phyloP scores from a whole-genome alignment of 2,888 invertebrate species.

The Cryptus viduatorius region DNA sequence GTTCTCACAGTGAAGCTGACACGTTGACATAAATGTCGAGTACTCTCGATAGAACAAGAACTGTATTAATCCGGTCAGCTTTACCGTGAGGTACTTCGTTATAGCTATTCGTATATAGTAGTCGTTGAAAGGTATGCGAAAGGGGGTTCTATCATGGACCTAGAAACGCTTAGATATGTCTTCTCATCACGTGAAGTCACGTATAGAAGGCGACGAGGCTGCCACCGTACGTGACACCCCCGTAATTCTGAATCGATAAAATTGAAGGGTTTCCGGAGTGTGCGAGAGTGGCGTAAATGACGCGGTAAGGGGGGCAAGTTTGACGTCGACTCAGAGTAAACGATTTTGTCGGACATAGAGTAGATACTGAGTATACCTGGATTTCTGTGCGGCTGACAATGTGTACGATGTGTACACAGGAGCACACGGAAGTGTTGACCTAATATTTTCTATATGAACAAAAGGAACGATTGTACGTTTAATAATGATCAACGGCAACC shows the following conservation, averaged over 20 bases:
- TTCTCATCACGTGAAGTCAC: slow-evolving; percentile 38
- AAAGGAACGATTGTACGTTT: not conserved
- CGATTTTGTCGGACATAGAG: slow-evolving; percentile 25
- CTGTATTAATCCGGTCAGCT: slow-evolving; percentile 9
- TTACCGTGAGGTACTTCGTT: not conserved
- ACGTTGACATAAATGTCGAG: slow-evolving; percentile 2
- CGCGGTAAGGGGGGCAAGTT: not conserved
- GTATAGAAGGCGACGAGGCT: not conserved
- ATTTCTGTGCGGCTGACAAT: not conserved
- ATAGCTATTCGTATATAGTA: not conserved
- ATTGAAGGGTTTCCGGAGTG: slow-evolving; percentile 8
- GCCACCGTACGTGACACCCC: slow-evolving; percentile 21
- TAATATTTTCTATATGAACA: not conserved
- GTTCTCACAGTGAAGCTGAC: not conserved
- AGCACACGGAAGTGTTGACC: not conserved
- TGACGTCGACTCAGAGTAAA: not conserved
- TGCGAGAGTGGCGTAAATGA: not conserved
- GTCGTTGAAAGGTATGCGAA: not conserved
- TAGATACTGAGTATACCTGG: not conserved
- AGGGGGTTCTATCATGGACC: not conserved
- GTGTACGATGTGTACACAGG: slow-evolving; percentile 1
- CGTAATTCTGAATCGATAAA: slow-evolving; percentile 37
- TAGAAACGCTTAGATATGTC: slow-evolving; percentile 20
- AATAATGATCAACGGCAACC: too few species aligned
- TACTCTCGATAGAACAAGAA: not conserved